Conservation (phyloP, 2,888 invertebrate species). For the Junonia oenone region DNA sequence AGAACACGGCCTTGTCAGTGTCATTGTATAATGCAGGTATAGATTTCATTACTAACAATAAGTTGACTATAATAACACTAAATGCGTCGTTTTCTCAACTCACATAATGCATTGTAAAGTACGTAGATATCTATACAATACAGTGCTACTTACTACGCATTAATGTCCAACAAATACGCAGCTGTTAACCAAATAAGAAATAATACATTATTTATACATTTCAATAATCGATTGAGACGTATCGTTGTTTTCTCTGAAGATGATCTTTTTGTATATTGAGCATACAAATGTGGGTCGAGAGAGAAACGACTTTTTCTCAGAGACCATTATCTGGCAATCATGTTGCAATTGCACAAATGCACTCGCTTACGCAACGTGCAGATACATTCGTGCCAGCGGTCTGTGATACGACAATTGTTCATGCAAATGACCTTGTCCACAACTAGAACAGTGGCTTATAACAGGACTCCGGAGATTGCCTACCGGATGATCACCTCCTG, state of each 20-base stretch:
- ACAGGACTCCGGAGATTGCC: constrained; percentile 21
- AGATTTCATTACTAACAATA: neutral
- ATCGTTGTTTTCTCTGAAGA: constrained; percentile 2
- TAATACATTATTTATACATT: neutral
- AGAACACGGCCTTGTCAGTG: neutral
- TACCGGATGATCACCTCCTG: constrained; percentile 11
- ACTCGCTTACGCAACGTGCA: constrained; percentile 54
- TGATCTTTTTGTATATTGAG: constrained; percentile 35
- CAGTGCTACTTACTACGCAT: neutral
- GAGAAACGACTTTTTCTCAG: constrained; percentile 30
- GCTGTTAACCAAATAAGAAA: neutral
- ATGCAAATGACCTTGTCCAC: constrained; percentile 34
- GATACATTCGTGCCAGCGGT: constrained; percentile 43
- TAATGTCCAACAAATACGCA: neutral
- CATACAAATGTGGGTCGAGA: constrained; percentile 48
- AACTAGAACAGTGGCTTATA: constrained; percentile 23
- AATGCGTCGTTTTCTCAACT: neutral
- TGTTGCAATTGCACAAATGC: constrained; percentile 54
- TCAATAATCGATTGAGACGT: neutral
- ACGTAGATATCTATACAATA: neutral
- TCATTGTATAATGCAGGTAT: too few relatives aligned
- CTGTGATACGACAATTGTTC: constrained; percentile 27
- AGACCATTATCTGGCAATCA: constrained; percentile 45
- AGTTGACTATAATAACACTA: neutral
- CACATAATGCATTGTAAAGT: neutral